Evolutionary conservation across 2,888 invertebrate species (phyloP).

Genomic region (Limnephilus auricula): DNA sequence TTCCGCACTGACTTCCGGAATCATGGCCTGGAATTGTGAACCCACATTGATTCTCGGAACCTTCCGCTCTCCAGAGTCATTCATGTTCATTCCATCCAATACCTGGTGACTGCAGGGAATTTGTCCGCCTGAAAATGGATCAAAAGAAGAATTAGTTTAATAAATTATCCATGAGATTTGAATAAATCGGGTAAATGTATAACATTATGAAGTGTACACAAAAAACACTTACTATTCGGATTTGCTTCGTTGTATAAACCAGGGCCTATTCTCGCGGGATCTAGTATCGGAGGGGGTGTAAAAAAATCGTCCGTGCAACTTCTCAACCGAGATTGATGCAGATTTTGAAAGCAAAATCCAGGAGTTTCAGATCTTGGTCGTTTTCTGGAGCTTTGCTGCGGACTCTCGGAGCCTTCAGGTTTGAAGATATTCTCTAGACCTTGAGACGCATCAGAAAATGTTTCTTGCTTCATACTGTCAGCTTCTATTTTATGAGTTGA

Average conservation of each 20-base stretch:
- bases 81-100: constrained; percentile 58
- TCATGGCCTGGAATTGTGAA: constrained; percentile 89
- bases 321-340: constrained; percentile 71
- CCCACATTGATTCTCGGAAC: constrained; percentile 93
- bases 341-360: constrained; percentile 67
- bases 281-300: constrained; percentile 96
- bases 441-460: constrained; percentile 78
- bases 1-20: constrained; percentile 80
- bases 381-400: constrained; percentile 81
- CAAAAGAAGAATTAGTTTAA: constrained; percentile 56
- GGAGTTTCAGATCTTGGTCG: constrained; percentile 79
- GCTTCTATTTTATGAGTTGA: constrained; percentile 72
- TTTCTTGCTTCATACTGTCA: constrained; percentile 78
- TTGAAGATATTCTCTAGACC: constrained; percentile 80
- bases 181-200: constrained; percentile 69
- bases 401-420: constrained; percentile 83
- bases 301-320: constrained; percentile 78
- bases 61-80: constrained; percentile 70
- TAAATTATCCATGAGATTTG: constrained; percentile 68
- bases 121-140: constrained; percentile 70
- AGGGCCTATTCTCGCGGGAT: constrained; percentile 92
- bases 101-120: constrained; percentile 70
- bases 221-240: constrained; percentile 60
- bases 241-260: constrained; percentile 85
- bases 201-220: not conserved